Base-by-base conservation (phyloP, 1,140 invertebrate genomes). In the Trachymyrmex cornetzi region DNA sequence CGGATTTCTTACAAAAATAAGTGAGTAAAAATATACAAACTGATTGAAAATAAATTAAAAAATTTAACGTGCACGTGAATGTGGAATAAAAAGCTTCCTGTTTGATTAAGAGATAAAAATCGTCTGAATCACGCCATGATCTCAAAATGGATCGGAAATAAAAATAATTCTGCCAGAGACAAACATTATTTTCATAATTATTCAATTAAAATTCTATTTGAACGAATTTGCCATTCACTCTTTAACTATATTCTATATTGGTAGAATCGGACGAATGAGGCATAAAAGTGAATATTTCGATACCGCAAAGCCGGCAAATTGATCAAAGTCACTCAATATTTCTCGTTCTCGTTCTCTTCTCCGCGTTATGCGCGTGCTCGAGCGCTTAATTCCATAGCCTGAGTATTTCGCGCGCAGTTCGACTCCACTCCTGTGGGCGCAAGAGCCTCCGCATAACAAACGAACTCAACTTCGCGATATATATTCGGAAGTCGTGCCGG, bases 401-500 rank as follows among this genome's bases (percentile, higher is more conserved):
- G 66, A 59, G 38, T 74, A 74, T 74, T 59, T 74, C 80, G 34
- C 67, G 34, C 67, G 67, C n/a, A 69, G n/a, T 24, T 44, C 38
- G n/a, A 50, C 48, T 50, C 14, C 14, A n/a, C 48, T 81, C 16
- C 30, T 80, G 53, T 16, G 38, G 24, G 44, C 61, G 27, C 57
- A n/a, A 50, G 38, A 14, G 24, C 16, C 19, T 16, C 55, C 24
- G 80, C 69, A 75, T 84, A 84, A 84, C 69, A 57, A 82, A 74
- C 80, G 80, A 84, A 84, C 69, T 84, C 69, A 74, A 84, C 53
- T 84, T 84, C 69, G 80, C 67, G 44, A 84, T 74, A 74, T 84
- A 84, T 84, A 84, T 84, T 84, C 80, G 69, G 80, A 84, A 75
- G 69, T 84, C 80, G 69, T 84, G 80, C 80, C 69, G 80, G 80